Evolutionary conservation across 2,113 vertebrate genomes (phyloP).

Genomic region (Pelodiscus sinensis): DNA sequence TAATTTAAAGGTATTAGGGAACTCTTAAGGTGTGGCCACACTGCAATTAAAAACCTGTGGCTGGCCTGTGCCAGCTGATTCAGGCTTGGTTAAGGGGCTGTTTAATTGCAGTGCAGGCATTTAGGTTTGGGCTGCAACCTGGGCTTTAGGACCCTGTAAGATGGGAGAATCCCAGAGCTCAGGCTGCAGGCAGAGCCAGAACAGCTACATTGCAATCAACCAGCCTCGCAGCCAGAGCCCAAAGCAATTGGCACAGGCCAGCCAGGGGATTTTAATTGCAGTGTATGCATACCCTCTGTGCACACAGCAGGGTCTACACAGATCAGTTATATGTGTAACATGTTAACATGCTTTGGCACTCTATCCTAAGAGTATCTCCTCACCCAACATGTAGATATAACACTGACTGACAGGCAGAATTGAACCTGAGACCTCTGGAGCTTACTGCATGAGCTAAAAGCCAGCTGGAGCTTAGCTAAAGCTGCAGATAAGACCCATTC

Average conservation of each 20-base stretch:
- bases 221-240: background rate
- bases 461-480: no score
- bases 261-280: background rate
- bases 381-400: background rate
- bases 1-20: background rate
- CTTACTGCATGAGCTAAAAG: no score
- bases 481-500: no score
- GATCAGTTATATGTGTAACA: background rate
- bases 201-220: background rate
- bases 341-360: background rate
- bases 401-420: no score
- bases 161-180: background rate
- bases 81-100: background rate
- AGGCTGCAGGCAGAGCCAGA: background rate
- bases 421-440: no score
- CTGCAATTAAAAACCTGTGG: background rate
- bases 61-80: background rate
- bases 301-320: background rate
- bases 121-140: background rate
- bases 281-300: background rate
- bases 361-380: background rate
- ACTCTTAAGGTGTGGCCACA: background rate
- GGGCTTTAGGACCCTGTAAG: background rate
- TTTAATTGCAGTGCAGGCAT: background rate
- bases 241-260: background rate